Conservation (phyloP, 53 echinoderm and acorn worm genomes). For the Actinopyga echinites region DNA sequence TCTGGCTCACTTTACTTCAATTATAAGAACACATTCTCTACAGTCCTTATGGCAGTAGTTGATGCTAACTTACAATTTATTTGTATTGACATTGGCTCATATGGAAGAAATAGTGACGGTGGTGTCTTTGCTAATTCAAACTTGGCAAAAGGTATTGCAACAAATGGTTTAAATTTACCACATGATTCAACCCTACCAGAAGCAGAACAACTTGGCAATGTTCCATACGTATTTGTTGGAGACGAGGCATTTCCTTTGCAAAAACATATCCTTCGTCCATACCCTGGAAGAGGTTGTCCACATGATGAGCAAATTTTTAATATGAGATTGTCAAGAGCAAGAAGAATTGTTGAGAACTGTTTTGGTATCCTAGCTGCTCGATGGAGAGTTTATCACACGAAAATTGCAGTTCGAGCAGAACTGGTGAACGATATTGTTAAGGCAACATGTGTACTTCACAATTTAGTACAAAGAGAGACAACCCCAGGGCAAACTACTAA, state of each 20-base stretch:
- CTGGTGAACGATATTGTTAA: slow-evolving; percentile 2
- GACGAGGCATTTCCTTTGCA: slow-evolving; percentile 58
- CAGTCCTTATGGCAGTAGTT: slow-evolving; percentile 50
- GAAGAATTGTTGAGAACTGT: slow-evolving; percentile 46
- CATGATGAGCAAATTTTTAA: slow-evolving; percentile 35
- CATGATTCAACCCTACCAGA: slow-evolving; percentile 34
- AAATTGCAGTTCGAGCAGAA: slow-evolving; percentile 18
- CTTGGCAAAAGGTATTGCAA: slow-evolving; percentile 27
- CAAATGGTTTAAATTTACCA: slow-evolving; percentile 14
- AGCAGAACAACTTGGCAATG: slow-evolving; percentile 21
- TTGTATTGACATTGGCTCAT: slow-evolving; percentile 53
- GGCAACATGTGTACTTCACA: slow-evolving; percentile 25
- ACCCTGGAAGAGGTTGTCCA: slow-evolving; percentile 37
- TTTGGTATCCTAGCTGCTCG: slow-evolving; percentile 41
- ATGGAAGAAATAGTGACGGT: slow-evolving; percentile 53
- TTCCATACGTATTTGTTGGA: slow-evolving; percentile 57
- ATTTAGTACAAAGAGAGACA: background rate
- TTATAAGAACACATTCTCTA: slow-evolving; percentile 58
- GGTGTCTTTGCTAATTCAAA: slow-evolving; percentile 41
- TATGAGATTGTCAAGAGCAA: slow-evolving; percentile 41
- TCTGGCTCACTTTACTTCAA: slow-evolving; percentile 53
- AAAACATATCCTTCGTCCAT: slow-evolving; percentile 61
- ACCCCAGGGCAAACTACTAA: background rate
- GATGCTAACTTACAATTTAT: slow-evolving; percentile 59
- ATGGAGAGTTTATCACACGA: slow-evolving; percentile 21